Conservation (phyloP, 2,797 vertebrate species). For the Macroramphosus scolopax region DNA sequence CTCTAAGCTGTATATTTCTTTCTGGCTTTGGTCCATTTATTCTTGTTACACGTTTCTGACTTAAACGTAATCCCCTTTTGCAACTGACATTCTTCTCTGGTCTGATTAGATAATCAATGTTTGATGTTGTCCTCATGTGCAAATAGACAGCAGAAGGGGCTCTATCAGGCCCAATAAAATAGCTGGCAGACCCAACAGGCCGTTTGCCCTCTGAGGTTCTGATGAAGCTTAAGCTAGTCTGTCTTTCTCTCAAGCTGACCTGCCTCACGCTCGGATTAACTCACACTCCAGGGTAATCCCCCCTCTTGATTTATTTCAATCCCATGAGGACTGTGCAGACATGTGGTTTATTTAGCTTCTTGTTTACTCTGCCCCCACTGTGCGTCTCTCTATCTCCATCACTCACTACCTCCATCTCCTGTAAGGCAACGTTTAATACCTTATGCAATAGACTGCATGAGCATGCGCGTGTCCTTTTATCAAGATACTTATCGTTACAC, state of each 20-base stretch:
- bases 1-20: too few species aligned
- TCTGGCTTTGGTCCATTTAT: too few species aligned
- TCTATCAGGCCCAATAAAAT: slow-evolving; percentile 23
- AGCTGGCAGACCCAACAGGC: slow-evolving; percentile 10
- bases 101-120: slow-evolving; percentile 9
- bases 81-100: too few species aligned
- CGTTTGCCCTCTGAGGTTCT: slow-evolving; percentile 20
- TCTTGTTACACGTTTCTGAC: too few species aligned
- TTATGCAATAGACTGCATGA: background rate
- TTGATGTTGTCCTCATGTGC: slow-evolving; percentile 9
- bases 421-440: background rate
- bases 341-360: slow-evolving; percentile 33
- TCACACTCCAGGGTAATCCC: slow-evolving; percentile 61
- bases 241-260: slow-evolving; percentile 37
- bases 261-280: slow-evolving; percentile 59
- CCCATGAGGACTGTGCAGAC: slow-evolving; percentile 30
- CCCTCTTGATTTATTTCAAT: slow-evolving; percentile 55
- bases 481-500: background rate
- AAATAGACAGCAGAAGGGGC: slow-evolving; percentile 13
- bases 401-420: background rate
- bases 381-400: background rate
- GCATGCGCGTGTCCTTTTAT: slow-evolving; percentile 7
- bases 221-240: slow-evolving; percentile 40
- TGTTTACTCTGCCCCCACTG: slow-evolving; percentile 17
- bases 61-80: too few species aligned